Conservation (phyloP, 2,888 invertebrate genomes). For the Machimus rusticus region DNA sequence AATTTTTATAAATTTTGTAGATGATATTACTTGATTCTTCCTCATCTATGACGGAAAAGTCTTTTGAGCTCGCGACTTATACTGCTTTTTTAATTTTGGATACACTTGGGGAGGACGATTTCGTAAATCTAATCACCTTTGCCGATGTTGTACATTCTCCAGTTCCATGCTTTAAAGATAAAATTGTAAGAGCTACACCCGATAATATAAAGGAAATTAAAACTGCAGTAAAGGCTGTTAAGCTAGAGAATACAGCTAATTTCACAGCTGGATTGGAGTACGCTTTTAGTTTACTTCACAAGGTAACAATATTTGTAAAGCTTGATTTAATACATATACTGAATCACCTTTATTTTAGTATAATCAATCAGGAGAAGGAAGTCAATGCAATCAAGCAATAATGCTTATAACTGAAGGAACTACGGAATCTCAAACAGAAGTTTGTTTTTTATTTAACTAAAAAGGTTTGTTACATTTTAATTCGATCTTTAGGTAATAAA, state of each 20-base stretch:
- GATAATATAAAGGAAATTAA: constrained; percentile 84
- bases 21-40: constrained; percentile 89
- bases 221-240: constrained; percentile 75
- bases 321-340: not conserved
- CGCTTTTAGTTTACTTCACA: constrained; percentile 90
- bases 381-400: constrained; percentile 97
- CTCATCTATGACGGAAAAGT: constrained; percentile 85
- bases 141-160: constrained; percentile 83
- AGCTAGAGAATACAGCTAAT: constrained; percentile 84
- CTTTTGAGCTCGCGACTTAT: constrained; percentile 84
- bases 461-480: not conserved
- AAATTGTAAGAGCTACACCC: constrained; percentile 84
- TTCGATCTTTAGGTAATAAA: constrained; percentile 67
- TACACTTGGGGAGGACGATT: constrained; percentile 96
- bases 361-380: constrained; percentile 83
- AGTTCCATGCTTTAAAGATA: constrained; percentile 89
- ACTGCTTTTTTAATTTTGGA: constrained; percentile 91
- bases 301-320: constrained; percentile 66
- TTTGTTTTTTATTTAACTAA: not conserved
- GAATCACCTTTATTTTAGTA: constrained; percentile 65
- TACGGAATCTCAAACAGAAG: constrained; percentile 71
- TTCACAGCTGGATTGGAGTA: constrained; percentile 90
- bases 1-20: constrained; percentile 49
- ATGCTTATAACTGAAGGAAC: constrained; percentile 97
- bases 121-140: constrained; percentile 93